Evolutionary conservation across 2,888 invertebrate species (phyloP), one percentile per base, ranked within the genome.

Genomic region (Baronia brevicornis): DNA sequence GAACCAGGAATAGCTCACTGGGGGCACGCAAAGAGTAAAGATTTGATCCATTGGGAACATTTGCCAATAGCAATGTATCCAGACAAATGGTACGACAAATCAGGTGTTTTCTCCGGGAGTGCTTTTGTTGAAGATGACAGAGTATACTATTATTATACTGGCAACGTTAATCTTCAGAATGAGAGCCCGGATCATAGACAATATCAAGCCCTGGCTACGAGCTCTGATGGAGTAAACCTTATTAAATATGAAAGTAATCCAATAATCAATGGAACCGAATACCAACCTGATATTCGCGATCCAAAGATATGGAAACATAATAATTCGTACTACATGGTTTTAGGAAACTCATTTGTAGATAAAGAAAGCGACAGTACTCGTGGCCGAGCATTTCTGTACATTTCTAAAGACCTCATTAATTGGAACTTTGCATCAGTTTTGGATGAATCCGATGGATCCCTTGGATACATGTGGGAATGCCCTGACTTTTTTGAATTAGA

Each of bases 381-480:
- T 3, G 84, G 84, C 5, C 61, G 69, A 23, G 66, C 40, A 1
- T 44, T 82, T 10, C 46, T 85, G 3, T 85, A 68, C 40, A 29
- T 48, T 8, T 85, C 85, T 0, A 20, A 51, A 6, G 68, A 85
- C 43, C 57, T 59, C 42, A 42, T 53, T 3, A 44, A 50, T 9
- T 84, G 82, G 82, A 18, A 53, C 4, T 46, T 69, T 44, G 51
- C 46, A 0, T 54, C 72, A 2, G 40, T 64, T 24, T 41, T 84
- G 7, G 62, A 36, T 21, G 42, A 66, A 44, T 77, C 82, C 0
- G 54, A 73, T 27, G 77, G 74, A 3, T 47, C 41, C 7, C 56
- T 77, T 1, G 78, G 78, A 1, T 75, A 53, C 23, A 80, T 84
- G 79, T 86, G 73, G 72, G 86, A 86, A 46, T 86, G 86, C 53